phyloP scores from a whole-genome alignment of 2,113 vertebrate species.

The Macquaria ambigua region DNA sequence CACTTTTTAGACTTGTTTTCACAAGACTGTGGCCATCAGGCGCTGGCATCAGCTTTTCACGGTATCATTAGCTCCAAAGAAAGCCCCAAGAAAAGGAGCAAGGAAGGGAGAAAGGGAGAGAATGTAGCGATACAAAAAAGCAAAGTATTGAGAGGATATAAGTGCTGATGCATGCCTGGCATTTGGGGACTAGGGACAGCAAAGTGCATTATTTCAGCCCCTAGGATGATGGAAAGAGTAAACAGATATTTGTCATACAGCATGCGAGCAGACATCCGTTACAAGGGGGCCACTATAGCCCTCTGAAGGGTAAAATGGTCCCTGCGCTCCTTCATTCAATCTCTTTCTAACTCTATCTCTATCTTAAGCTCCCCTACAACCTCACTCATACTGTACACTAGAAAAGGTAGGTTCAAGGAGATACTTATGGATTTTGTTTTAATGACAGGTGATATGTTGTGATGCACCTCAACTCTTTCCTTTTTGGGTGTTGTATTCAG shows the following conservation, averaged over 20 bases:
- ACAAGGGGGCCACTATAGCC: conserved; percentile 44
- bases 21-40: conserved; percentile 37
- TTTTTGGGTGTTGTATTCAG: background rate
- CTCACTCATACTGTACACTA: background rate
- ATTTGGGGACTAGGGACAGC: conserved; percentile 56
- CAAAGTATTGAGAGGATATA: conserved; percentile 44
- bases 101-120: conserved; percentile 11
- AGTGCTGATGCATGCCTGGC: conserved; percentile 69
- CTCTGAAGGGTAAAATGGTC: conserved; percentile 66
- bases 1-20: conserved; percentile 37
- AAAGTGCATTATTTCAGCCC: conserved; percentile 70
- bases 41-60: conserved; percentile 45
- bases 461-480: background rate
- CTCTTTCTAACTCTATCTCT: conserved; percentile 18
- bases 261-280: conserved; percentile 63
- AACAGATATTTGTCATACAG: conserved; percentile 73
- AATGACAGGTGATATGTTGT: background rate
- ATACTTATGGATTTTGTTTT: background rate
- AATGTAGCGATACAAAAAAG: background rate
- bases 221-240: conserved; percentile 63
- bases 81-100: conserved; percentile 33
- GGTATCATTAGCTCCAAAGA: conserved; percentile 67
- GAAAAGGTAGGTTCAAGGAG: conserved; percentile 37
- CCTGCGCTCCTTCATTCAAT: conserved; percentile 52
- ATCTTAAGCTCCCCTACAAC: conserved; percentile 5